Evolutionary conservation across 2,797 vertebrate species (phyloP).

Genomic region (Schizopygopsis pylzovi): DNA sequence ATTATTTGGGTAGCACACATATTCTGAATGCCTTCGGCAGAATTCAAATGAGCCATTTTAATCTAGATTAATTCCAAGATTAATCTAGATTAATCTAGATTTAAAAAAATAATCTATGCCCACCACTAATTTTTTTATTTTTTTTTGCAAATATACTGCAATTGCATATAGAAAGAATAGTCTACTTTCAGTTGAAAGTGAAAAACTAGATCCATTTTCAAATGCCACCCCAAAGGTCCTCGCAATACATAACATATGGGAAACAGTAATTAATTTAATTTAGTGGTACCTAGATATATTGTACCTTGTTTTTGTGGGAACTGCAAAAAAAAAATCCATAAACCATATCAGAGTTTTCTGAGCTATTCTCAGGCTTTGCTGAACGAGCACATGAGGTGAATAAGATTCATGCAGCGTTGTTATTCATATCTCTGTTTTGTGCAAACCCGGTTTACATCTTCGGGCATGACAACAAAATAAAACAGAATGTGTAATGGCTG

Average conservation of each 20-base stretch:
- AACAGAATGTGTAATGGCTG: conserved; percentile 8
- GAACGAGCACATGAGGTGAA: conserved; percentile 36
- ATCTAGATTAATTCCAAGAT: too few species aligned
- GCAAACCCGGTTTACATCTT: conserved; percentile 14
- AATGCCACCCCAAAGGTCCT: not conserved
- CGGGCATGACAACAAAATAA: conserved; percentile 34
- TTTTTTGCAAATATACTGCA: not conserved
- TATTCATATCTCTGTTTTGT: conserved; percentile 50
- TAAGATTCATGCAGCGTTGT: conserved; percentile 31
- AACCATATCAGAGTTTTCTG: not conserved
- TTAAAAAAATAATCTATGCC: too few species aligned
- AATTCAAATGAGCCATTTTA: too few species aligned
- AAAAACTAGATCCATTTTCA: not conserved
- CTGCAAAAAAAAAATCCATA: not conserved
- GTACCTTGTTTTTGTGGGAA: not conserved
- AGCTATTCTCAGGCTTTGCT: conserved; percentile 29
- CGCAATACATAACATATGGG: not conserved
- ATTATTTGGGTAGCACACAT: too few species aligned
- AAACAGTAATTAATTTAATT: conserved; percentile 16
- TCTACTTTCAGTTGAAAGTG: not conserved
- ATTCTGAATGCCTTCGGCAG: too few species aligned
- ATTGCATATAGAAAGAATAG: not conserved
- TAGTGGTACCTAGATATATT: not conserved
- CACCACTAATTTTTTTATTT: too few species aligned
- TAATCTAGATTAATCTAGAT: too few species aligned